A percentile compares a stretch with the other conserved stretches of the same genome.
phyloP scores from a whole-genome alignment of 2,113 vertebrate genomes.

The Aramus guarauna region DNA sequence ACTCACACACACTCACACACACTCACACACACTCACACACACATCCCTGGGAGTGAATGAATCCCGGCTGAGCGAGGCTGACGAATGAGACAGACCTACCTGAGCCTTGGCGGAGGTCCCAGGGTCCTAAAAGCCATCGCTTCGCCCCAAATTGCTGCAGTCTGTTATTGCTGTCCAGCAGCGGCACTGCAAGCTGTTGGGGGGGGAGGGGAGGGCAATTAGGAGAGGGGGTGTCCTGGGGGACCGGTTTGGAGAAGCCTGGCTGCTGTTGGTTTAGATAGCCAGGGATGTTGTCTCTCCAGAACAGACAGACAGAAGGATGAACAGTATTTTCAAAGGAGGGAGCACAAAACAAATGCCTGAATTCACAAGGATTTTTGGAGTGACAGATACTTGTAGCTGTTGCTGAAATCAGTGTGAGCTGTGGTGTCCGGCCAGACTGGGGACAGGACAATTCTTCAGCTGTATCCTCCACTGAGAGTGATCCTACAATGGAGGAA shows the following conservation, averaged over 20 bases:
- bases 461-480: neutral
- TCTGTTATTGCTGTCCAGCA: neutral
- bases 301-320: neutral
- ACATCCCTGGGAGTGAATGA: constrained; percentile 47
- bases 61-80: constrained; percentile 14
- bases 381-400: neutral
- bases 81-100: constrained; percentile 65
- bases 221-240: neutral
- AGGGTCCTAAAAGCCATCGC: constrained; percentile 62
- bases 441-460: neutral
- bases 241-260: neutral
- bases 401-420: neutral
- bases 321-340: neutral
- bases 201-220: too few species aligned
- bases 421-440: neutral
- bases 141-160: neutral
- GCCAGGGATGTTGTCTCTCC: neutral
- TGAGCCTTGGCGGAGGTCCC: constrained; percentile 46
- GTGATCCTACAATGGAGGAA: neutral
- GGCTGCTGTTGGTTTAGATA: neutral
- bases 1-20: neutral
- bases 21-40: neutral
- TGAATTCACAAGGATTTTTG: neutral
- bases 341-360: neutral
- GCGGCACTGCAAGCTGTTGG: neutral